Base-by-base conservation (phyloP, 2,888 invertebrate genomes). In the Arrhopalites spinosus region DNA sequence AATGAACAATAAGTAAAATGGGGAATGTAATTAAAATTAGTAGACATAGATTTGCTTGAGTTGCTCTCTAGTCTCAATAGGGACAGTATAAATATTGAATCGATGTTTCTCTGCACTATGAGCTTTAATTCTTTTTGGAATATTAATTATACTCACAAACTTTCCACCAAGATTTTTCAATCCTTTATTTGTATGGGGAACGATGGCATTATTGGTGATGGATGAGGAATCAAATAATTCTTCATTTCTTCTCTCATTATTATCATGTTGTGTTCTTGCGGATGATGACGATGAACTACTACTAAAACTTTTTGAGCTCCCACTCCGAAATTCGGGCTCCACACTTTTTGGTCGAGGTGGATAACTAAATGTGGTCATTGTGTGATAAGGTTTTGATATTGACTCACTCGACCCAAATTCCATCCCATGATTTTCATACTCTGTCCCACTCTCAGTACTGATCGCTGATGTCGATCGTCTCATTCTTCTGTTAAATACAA, bases 31-130 rank as follows among this genome's bases (percentile, higher is more conserved):
- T 53, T 8, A 17, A 53, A 59, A 59, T 80, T 67, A 82, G 70
- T 82, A 82, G 13, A 82, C 82, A 73, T 82, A 82, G 64, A 82
- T 82, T 63, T 82, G 80, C 53, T 82, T 82, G 11, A 82, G 74
- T 45, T 82, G 81, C 69, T 82, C 81, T 59, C 82, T 77, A 1
- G 81, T 81, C 73, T 82, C 82, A 23, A 78, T 53, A 11, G 82
- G 80, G 59, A 82, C 75, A 11, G 79, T 81, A 68, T 81, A 81
- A 36, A 82, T 69, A 56, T 82, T 81, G 71, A 82, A 82, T 50
- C 80, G 47, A 25, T 82, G 81, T 63, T 76, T 78, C 63, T 82
- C 82, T 23, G 78, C 76, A 25, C 77, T 73, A 59, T 79, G 75
- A 56, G 81, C 79, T 15, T 76, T 72, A 53, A 82, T 81, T 72